A percentile compares a stretch with the other conserved stretches of the same genome.
phyloP scores from a whole-genome alignment of 2,113 vertebrate species.

The Tauraco erythrolophus region DNA sequence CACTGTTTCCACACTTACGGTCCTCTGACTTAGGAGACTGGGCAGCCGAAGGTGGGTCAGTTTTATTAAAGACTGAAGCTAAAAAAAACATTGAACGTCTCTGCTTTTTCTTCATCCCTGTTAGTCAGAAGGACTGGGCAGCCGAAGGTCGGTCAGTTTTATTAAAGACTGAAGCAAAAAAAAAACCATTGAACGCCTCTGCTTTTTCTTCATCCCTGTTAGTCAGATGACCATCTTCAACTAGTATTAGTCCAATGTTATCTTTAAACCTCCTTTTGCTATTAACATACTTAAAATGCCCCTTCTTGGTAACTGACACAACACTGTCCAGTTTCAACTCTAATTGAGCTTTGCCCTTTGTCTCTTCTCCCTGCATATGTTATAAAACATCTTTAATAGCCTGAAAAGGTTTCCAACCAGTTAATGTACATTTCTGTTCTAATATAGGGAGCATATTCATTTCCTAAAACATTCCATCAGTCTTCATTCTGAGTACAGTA shows the following conservation, averaged over 20 bases:
- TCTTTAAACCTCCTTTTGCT: neutral
- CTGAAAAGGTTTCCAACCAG: neutral
- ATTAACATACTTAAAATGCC: neutral
- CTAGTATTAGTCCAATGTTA: neutral
- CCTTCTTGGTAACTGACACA: neutral
- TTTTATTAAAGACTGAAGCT: neutral
- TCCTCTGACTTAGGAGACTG: neutral
- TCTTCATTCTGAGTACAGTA: neutral
- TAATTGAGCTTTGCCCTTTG: neutral
- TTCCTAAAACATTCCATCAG: neutral
- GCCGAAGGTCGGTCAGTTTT: neutral
- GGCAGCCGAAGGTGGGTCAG: too few species aligned
- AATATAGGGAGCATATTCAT: neutral
- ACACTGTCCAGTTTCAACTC: neutral
- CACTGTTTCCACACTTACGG: neutral
- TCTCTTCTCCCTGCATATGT: neutral
- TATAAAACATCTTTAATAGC: neutral
- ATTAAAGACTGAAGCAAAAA: neutral
- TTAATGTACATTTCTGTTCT: neutral
- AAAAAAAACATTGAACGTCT: neutral
- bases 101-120: neutral
- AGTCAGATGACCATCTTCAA: too few species aligned
- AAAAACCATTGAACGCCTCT: neutral
- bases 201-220: neutral
- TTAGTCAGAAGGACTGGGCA: neutral